A percentile compares a stretch with the other conserved stretches of the same genome.
Evolutionary conservation across 64 coral and sea anemone species (phyloP).

Genomic region (Montipora efflorescens): DNA sequence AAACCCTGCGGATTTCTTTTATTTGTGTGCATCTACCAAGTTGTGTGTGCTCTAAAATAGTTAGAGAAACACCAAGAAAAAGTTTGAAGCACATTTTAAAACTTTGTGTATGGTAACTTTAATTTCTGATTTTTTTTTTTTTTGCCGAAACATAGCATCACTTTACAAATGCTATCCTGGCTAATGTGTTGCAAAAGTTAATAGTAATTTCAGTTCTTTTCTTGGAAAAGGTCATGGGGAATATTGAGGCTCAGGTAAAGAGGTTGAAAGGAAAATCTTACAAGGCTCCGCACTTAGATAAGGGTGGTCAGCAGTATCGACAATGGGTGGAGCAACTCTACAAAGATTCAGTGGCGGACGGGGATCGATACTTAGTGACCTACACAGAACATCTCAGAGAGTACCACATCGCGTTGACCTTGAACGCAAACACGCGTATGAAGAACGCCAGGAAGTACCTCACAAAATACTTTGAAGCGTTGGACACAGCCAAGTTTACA

Average conservation of each 20-base stretch:
- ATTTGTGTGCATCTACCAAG: no score
- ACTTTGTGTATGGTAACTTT: no score
- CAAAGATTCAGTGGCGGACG: conserved; percentile 9
- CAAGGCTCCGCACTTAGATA: conserved; percentile 12
- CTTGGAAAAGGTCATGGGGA: background rate
- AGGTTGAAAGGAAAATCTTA: background rate
- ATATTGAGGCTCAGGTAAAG: background rate
- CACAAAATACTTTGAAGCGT: conserved; percentile 70
- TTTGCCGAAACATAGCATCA: no score
- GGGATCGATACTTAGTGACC: conserved; percentile 69
- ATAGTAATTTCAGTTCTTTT: background rate
- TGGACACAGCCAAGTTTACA: conserved; percentile 63
- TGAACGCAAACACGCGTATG: conserved; percentile 81
- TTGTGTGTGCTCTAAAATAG: no score
- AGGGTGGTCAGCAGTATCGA: conserved; percentile 81
- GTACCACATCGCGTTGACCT: conserved; percentile 74
- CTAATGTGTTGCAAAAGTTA: background rate
- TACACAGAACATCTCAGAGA: conserved; percentile 81
- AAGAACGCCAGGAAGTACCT: conserved; percentile 76
- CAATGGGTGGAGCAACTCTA: conserved; percentile 82
- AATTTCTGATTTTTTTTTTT: no score
- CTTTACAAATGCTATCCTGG: no score
- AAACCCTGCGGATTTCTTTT: no score
- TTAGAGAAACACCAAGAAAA: no score
- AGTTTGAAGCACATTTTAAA: no score